Percentiles rank a stretch among this genome's conserved stretches.
Conservation (phyloP, 2,888 invertebrate genomes). For the Ormyrus thymus region DNA sequence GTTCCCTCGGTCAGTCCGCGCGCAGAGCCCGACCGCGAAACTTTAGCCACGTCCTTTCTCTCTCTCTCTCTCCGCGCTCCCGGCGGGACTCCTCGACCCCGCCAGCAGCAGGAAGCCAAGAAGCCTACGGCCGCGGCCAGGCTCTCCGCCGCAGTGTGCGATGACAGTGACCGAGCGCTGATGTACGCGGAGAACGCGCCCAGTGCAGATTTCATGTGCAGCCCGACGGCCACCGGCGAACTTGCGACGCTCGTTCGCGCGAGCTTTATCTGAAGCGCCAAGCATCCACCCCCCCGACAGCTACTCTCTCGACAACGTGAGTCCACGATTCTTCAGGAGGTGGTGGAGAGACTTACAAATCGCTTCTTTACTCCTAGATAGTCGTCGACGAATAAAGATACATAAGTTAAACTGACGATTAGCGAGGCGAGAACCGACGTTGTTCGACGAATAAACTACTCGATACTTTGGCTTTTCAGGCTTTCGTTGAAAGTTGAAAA, state of each 20-base stretch:
- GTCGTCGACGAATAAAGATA: no score
- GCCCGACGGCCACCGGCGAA: no score
- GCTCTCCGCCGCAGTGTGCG: not conserved
- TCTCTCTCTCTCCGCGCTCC: not conserved
- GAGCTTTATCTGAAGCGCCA: not conserved
- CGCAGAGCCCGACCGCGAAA: slow-evolving; percentile 50
- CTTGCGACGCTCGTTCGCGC: not conserved
- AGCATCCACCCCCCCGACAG: not conserved
- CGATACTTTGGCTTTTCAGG: no score
- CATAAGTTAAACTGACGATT: no score
- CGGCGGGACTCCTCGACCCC: no score
- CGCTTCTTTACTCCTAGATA: no score
- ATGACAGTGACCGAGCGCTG: not conserved
- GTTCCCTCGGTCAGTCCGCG: slow-evolving; percentile 45
- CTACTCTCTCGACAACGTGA: slow-evolving; percentile 37
- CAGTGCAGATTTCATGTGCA: no score
- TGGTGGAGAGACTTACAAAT: slow-evolving; percentile 18
- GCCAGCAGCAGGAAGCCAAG: not conserved
- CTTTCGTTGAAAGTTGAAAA: no score
- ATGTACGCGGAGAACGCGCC: no score
- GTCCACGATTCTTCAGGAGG: slow-evolving; percentile 35
- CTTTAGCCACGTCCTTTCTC: not conserved
- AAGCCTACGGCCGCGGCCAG: slow-evolving; percentile 19
- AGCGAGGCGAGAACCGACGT: not conserved
- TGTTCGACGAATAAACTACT: not conserved